phyloP scores from a whole-genome alignment of 2,888 invertebrate species.

The Fabriciana adippe region DNA sequence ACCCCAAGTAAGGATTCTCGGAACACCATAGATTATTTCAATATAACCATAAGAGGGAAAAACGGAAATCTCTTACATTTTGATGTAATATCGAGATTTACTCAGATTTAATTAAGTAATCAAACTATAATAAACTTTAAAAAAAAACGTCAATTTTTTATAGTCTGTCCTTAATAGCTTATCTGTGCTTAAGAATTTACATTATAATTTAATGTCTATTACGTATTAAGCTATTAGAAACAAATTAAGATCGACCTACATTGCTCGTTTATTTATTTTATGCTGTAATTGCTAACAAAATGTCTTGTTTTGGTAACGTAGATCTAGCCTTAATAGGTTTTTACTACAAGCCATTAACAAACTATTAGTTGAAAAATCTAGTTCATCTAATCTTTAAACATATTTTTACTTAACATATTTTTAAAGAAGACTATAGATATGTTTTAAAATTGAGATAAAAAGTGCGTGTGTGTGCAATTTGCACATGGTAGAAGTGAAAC shows the following conservation, averaged over 20 bases:
- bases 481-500: too few species aligned
- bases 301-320: too few species aligned
- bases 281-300: too few species aligned
- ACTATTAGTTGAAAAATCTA: too few species aligned
- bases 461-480: too few species aligned
- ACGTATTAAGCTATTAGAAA: conserved; percentile 4
- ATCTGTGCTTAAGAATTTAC: background rate
- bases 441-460: too few species aligned
- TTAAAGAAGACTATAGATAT: too few species aligned
- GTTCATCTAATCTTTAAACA: too few species aligned
- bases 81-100: conserved; percentile 43
- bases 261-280: too few species aligned
- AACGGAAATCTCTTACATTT: conserved; percentile 22
- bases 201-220: background rate
- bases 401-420: too few species aligned
- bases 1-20: conserved; percentile 1
- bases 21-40: conserved; percentile 16
- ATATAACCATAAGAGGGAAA: conserved; percentile 7
- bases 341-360: too few species aligned
- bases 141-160: background rate
- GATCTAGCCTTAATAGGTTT: too few species aligned
- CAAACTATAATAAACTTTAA: conserved; percentile 13
- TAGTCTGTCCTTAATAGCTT: conserved; percentile 8
- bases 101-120: conserved; percentile 21
- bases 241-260: background rate